Base-by-base conservation (phyloP, 2,797 vertebrate species). In the Florisuga fusca region DNA sequence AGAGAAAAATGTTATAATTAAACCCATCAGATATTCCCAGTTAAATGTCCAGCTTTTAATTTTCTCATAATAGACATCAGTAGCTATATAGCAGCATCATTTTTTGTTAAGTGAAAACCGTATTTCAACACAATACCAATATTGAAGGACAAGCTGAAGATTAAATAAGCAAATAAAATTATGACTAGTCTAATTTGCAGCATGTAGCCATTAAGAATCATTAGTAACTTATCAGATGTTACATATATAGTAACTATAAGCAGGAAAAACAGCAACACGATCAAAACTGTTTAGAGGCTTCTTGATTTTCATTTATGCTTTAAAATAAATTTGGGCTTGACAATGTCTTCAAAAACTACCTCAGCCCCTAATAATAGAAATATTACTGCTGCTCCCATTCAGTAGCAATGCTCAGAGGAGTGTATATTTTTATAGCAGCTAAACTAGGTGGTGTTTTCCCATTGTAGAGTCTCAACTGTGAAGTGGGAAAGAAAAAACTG, bases 1-100 rank as follows among this genome's bases (percentile, higher is more conserved):
- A 27, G 18, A 77, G 19, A 57, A 92, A 93, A 72, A 53, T 85
- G 50, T 77, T 72, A 67, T 77, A 54, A 57, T 84, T 94, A 79
- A 90, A 76, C 6, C 25, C 6, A 41, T 69, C 25, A 66, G 34
- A 68, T 72, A 81, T 23, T 82, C 43, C 68, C 25, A 51, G n/a
- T 58, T 64, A 77, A 77, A 75, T 64, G 51, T 38, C 27, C 34
- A 73, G 38, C 27, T 87, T 29, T 91, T 12, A 20, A 19, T 83
- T 95, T 87, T 64, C 33, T 41, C 3, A 2, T 13, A 15, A 38
- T 4, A 81, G 29, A 51, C 14, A 50, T 55, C 29, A 33, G 11
- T 34, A 71, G 31, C 43, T 79, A 51, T 77, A 64, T 7, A 64
- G 20, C 33, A 77, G 57, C 13, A 68, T 14, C 4, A 31, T n/a